phyloP scores from a whole-genome alignment of 2,888 invertebrate genomes.

The Limnephilus lunatus region DNA sequence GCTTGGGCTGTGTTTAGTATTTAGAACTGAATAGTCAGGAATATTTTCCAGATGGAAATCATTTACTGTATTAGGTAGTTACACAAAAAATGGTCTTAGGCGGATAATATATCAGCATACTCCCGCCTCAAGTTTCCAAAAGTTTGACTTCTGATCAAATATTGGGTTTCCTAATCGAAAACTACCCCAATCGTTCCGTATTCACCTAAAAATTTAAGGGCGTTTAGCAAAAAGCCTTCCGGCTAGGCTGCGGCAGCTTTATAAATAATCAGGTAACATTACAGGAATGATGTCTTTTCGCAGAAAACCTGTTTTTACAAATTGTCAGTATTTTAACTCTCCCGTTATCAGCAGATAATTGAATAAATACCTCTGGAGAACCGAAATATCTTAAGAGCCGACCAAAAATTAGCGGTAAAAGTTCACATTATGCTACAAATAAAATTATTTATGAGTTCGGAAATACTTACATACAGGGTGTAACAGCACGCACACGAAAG shows the following conservation, averaged over 20 bases:
- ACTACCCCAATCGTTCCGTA: neutral
- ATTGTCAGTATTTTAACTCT: neutral
- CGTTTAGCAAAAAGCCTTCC: neutral
- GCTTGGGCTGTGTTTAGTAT: neutral
- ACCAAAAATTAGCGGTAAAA: neutral
- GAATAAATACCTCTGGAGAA: neutral
- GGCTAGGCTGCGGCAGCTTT: neutral
- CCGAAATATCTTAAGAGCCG: constrained; percentile 40
- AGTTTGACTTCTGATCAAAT: neutral
- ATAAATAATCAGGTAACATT: neutral
- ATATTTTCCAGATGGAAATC: neutral
- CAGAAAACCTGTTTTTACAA: neutral
- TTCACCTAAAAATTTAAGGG: neutral
- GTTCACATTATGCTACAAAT: constrained; percentile 29
- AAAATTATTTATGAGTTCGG: constrained; percentile 56
- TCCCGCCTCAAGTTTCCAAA: neutral
- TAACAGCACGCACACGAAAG: too few relatives aligned
- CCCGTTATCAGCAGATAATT: neutral
- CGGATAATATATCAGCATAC: neutral
- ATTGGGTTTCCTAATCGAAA: neutral
- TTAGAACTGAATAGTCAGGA: neutral
- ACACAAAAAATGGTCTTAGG: neutral
- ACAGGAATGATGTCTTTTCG: neutral
- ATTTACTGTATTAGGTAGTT: neutral
- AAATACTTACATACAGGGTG: constrained; percentile 28